Evolutionary conservation across 2,797 vertebrate genomes (phyloP), one percentile per base, ranked within the genome.

Genomic region (Mastacembelus armatus): DNA sequence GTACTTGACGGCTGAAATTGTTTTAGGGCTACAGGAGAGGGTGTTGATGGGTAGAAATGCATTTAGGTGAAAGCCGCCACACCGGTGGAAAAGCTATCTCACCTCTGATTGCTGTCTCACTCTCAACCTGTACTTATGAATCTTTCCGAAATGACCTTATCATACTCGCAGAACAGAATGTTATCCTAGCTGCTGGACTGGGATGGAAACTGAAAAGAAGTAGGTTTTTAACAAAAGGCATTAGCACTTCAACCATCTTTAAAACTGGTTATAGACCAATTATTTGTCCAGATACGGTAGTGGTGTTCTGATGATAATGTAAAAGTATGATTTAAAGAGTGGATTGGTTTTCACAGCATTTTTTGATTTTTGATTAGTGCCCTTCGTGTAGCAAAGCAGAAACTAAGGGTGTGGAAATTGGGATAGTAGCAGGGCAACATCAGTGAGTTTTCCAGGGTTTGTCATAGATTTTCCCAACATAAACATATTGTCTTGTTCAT

Each of bases 1-100:
- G 87, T 63, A 59, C 90, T 89, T 78, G 86, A 87, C 59, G 61
- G 84, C 61, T 81, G 78, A 87, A 89, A 91, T 90, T 86, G 89
- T 90, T 91, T 91, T 87, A 89, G 74, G 72, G 74, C 77, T 74
- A 69, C 67, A 39, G 63, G 80, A 80, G 85, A 64, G 67, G 27
- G 43, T 80, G 68, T 45, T 86, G 86, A 89, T 82, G 82, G 81
- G 80, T 74, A 77, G 84, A 88, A 88, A 90, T 86, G 85, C 88
- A 80, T 88, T 91, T 86, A 81, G 81, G 71, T 86, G 84, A 87
- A 86, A 87, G 80, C 77, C 70, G 80, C 77, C 70, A 77, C 60
- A 77, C 72, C 57, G 44, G 66, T 60, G 69, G 77, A 82, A 88
- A 80, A 85, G 81, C 84, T 71, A 81, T 89, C 86, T 85, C 83